These are phyloP conservation scores for Poecile atricapillus DNA, from an alignment of 2,113 vertebrate species.

Conservation along the genomic window DNA sequence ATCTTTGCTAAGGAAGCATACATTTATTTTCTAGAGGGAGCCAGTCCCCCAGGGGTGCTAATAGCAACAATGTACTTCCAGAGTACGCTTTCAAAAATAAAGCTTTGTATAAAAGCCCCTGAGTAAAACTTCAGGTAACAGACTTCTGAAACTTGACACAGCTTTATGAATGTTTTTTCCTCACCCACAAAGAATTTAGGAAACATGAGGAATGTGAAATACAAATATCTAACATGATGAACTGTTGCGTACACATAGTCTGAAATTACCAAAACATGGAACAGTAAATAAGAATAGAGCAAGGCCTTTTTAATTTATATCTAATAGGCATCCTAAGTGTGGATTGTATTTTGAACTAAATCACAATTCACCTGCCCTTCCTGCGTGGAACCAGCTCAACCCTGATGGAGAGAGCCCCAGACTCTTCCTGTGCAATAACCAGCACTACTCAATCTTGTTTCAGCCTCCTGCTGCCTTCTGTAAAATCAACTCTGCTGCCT, in stretches of 20 bases:
- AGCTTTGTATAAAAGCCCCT: not conserved
- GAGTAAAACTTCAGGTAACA: not conserved
- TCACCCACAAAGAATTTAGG: not conserved
- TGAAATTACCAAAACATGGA: not conserved
- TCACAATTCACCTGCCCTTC: not conserved
- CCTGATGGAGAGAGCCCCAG: not conserved
- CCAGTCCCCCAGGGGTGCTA: not conserved
- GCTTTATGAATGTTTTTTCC: not conserved
- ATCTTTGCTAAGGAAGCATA: not conserved
- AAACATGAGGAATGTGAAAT: not conserved
- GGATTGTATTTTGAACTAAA: not conserved
- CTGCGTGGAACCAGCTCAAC: not conserved
- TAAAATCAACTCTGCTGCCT: not conserved
- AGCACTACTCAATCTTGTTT: not conserved
- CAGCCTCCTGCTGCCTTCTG: not conserved
- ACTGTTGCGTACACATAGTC: not conserved
- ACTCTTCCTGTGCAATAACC: not conserved
- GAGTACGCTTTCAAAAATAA: not conserved
- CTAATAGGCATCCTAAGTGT: not conserved
- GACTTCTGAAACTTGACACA: not conserved
- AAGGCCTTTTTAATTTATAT: not conserved
- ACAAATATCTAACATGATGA: not conserved
- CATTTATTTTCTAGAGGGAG: not conserved
- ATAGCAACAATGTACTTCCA: not conserved
- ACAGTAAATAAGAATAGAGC: not conserved